Percentiles rank a stretch among this genome's conserved stretches.
Evolutionary conservation across 2,888 invertebrate species (phyloP).

Genomic region (Tipula lateralis): DNA sequence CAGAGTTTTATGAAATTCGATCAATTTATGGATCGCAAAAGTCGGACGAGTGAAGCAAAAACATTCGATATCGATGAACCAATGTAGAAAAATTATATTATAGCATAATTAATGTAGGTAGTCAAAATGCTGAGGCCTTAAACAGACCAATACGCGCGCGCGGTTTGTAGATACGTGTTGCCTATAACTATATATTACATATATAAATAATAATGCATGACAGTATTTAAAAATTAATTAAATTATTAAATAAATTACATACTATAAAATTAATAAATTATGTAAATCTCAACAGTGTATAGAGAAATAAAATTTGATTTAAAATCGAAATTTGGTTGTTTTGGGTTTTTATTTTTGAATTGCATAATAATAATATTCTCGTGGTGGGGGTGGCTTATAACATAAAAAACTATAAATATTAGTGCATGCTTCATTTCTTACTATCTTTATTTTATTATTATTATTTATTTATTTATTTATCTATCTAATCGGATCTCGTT

Average conservation of each 20-base stretch:
- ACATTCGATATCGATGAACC: constrained; percentile 57
- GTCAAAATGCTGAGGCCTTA: background rate
- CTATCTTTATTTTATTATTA: constrained; percentile 39
- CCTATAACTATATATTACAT: background rate
- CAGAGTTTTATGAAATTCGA: constrained; percentile 46
- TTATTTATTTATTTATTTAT: constrained; percentile 29
- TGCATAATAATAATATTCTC: background rate
- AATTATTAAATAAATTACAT: constrained; percentile 4
- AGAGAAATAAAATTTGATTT: constrained; percentile 2
- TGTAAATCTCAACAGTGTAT: background rate
- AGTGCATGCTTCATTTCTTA: constrained; percentile 20
- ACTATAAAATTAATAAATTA: background rate
- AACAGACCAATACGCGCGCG: background rate
- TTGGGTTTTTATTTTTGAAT: background rate
- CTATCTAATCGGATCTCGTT: background rate
- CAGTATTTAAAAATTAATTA: background rate
- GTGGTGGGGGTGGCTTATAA: constrained; percentile 25
- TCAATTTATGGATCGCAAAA: constrained; percentile 41
- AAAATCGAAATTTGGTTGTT: background rate
- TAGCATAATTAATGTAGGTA: background rate
- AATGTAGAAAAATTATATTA: constrained; percentile 36
- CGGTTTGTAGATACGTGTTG: background rate
- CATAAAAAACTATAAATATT: constrained; percentile 20
- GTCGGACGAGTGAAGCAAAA: constrained; percentile 38
- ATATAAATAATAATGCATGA: background rate